phyloP scores from a whole-genome alignment of 2,888 invertebrate genomes.

The Synanthedon myopaeformis region DNA sequence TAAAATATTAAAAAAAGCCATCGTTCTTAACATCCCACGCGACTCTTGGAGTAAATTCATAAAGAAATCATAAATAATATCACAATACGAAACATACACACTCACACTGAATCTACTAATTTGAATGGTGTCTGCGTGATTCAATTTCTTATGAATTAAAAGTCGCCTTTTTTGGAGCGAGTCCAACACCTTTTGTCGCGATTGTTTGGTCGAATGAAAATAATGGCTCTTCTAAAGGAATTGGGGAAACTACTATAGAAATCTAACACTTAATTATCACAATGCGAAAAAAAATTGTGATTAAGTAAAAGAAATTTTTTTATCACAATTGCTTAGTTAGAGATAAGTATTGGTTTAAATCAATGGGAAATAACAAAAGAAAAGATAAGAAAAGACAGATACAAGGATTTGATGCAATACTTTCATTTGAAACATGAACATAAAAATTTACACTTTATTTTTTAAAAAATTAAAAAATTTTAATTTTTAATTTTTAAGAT shows the following conservation, averaged over 20 bases:
- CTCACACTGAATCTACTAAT: conserved; percentile 23
- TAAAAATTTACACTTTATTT: too few species aligned
- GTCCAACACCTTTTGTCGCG: conserved; percentile 12
- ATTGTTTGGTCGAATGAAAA: conserved; percentile 21
- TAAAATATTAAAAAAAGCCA: background rate
- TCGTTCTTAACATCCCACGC: background rate
- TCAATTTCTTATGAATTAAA: conserved; percentile 39
- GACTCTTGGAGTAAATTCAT: conserved; percentile 12
- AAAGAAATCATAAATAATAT: conserved; percentile 40
- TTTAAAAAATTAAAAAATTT: too few species aligned
- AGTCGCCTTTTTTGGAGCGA: conserved; percentile 12
- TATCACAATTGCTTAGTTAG: too few species aligned
- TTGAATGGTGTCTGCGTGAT: conserved; percentile 30
- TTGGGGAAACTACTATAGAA: conserved; percentile 5
- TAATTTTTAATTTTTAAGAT: too few species aligned
- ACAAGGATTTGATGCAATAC: too few species aligned
- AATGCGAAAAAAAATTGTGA: too few species aligned
- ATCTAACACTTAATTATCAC: background rate
- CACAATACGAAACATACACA: conserved; percentile 25
- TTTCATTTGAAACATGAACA: too few species aligned
- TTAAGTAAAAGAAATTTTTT: too few species aligned
- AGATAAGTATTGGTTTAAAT: too few species aligned
- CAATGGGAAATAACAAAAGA: too few species aligned
- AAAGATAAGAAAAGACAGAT: too few species aligned
- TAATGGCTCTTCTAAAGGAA: conserved; percentile 14